Conservation (phyloP, 1,140 invertebrate genomes). For the Gerris buenoi region DNA sequence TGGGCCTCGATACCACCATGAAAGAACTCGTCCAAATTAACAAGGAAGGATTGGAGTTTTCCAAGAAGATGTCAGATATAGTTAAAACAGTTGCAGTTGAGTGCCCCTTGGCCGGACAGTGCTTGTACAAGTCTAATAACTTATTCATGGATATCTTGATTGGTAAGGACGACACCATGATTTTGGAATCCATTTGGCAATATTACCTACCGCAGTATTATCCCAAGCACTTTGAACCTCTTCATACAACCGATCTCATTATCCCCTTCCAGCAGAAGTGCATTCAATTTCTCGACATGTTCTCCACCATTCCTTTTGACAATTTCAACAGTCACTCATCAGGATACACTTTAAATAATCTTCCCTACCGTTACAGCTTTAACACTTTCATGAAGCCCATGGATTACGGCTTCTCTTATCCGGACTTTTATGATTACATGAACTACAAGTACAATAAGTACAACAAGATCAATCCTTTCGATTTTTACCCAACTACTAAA, state of each 20-base stretch:
- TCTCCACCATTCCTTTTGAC: neutral
- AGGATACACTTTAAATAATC: too few relatives aligned
- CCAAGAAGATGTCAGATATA: neutral
- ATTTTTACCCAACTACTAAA: too few relatives aligned
- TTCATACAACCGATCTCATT: neutral
- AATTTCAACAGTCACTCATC: too few relatives aligned
- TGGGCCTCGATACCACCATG: neutral
- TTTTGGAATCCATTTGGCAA: neutral
- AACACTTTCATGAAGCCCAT: too few relatives aligned
- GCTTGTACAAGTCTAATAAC: neutral
- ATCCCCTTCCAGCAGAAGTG: neutral
- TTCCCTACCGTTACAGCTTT: too few relatives aligned
- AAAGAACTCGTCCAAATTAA: neutral
- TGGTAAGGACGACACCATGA: neutral
- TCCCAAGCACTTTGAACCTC: neutral
- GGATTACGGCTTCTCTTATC: too few relatives aligned
- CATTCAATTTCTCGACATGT: neutral
- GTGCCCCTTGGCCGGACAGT: neutral
- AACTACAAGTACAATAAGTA: too few relatives aligned
- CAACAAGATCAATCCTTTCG: too few relatives aligned
- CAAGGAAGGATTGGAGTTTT: neutral
- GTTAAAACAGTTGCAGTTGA: neutral
- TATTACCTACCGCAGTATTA: neutral
- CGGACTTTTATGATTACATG: too few relatives aligned
- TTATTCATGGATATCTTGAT: neutral